Evolutionary conservation across 37 sponge, comb jelly and placozoan species (phyloP), one percentile per base, ranked within the genome.

Genomic region (Agelas oroides): DNA sequence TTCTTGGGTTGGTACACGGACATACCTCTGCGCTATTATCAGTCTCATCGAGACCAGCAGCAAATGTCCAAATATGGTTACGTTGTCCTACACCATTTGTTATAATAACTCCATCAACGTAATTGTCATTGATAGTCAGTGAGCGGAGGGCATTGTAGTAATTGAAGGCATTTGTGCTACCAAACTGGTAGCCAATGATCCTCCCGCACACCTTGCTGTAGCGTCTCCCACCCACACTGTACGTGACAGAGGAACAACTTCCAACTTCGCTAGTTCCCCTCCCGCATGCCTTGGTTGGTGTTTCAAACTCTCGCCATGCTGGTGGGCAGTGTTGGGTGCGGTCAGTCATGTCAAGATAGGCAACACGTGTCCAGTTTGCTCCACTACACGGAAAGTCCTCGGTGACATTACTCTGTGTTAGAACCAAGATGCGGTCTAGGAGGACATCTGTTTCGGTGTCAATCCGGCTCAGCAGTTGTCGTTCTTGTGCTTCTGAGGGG

Each of bases 311-410:
- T 27, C 32, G 24, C 30, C 69, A 79, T 24, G 74, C 80, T 40
- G 28, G 18, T 24, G 87, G 87, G 72, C 86, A 86, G 19, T 69
- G 30, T 46, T 70, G 62, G 28, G 77, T 41, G 3, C 59, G 70
- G 17, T 79, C 52, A 36, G 74, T 78, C 65, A 71, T 87, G 59
- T 87, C 53, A 34, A 79, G 24, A 77, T 71, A 77, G 39, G 61
- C 78, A 20, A 86, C 28, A 24, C 86, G 28, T 78, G 15, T 77
- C 69, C 71, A 85, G 8, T 46, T 46, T 8, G 3, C 46, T 46
- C 46, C 46, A 8, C 46, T 46, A 46, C 46, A 46, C 46, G 46
- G 46, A 8, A 46, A 46, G 46, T 46, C 46, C 3, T 46, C 46
- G 46, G 6, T 46, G 6, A 46, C 46, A 8, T 46, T 46, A 3